Conservation (phyloP, 2,888 invertebrate species). For the Machimus rusticus region DNA sequence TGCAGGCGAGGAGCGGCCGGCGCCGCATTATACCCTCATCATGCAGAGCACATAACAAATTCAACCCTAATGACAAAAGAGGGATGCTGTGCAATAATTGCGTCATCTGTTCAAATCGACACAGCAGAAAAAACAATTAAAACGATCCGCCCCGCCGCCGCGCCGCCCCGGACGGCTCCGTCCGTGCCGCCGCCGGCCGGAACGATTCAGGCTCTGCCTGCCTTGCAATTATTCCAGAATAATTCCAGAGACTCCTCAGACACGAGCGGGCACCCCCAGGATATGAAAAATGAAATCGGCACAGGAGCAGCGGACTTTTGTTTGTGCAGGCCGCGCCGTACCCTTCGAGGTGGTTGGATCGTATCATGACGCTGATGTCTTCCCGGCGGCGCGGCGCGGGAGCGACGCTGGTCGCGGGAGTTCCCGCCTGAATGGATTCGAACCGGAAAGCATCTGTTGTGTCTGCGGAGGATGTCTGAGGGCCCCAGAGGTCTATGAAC, state of each 20-base stretch:
- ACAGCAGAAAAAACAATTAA: constrained; percentile 39
- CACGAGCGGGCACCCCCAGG: constrained; percentile 22
- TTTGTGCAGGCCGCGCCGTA: constrained; percentile 18
- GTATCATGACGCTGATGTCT: not conserved
- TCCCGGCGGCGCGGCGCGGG: not conserved
- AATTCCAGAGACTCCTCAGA: not conserved
- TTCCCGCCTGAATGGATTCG: not conserved
- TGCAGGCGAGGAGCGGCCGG: not conserved
- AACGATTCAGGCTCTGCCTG: not conserved
- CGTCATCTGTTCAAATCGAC: constrained; percentile 43
- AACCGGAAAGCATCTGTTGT: constrained; percentile 43
- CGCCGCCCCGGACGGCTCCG: not conserved
- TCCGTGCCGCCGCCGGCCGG: no score
- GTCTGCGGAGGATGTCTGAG: constrained; percentile 43
- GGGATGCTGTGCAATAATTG: constrained; percentile 43
- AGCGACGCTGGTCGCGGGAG: not conserved
- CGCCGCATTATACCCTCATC: constrained; percentile 1
- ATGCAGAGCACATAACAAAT: constrained; percentile 29
- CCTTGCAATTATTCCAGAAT: constrained; percentile 7
- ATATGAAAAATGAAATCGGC: constrained; percentile 41
- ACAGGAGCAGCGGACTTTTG: constrained; percentile 19
- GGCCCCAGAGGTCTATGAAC: constrained; percentile 44
- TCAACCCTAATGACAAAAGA: constrained; percentile 35
- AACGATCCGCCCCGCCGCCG: not conserved
- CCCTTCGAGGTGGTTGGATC: not conserved